These are phyloP conservation scores for Spheniscus humboldti DNA, from an alignment of 2,797 vertebrate genomes.

Conservation along the genomic window DNA sequence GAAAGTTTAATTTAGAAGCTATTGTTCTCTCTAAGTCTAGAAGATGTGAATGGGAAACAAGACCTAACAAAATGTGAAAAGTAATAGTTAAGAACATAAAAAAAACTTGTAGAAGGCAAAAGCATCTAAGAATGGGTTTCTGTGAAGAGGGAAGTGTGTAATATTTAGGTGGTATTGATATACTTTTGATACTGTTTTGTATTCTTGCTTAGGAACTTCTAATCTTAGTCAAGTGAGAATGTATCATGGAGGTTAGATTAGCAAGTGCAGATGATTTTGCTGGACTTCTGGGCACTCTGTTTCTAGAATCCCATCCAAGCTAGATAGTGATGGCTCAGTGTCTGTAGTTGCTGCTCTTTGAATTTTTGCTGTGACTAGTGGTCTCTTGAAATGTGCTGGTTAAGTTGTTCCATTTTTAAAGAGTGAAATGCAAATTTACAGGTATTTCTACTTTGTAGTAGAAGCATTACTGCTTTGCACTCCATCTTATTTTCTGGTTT, in stretches of 20 bases:
- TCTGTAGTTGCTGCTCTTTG: neutral
- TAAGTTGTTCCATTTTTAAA: neutral
- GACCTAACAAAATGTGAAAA: neutral
- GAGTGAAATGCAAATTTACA: neutral
- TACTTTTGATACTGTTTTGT: neutral
- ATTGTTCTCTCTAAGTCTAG: neutral
- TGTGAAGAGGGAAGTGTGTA: neutral
- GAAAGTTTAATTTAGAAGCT: neutral
- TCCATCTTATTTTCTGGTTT: neutral
- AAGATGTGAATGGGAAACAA: neutral
- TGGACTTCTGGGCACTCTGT: neutral
- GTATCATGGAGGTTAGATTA: neutral
- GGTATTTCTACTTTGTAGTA: neutral
- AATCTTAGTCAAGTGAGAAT: neutral
- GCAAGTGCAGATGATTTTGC: neutral
- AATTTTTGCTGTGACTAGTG: neutral
- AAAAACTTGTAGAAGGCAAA: fast-evolving
- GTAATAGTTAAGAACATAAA: neutral
- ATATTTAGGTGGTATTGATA: neutral
- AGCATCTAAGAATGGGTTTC: neutral
- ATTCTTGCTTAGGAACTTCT: neutral
- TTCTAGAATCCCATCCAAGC: neutral
- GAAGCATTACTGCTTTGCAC: neutral
- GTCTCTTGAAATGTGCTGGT: neutral
- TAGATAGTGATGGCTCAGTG: neutral